Evolutionary conservation across 2,797 vertebrate species (phyloP).

Genomic region (Tinamus major): DNA sequence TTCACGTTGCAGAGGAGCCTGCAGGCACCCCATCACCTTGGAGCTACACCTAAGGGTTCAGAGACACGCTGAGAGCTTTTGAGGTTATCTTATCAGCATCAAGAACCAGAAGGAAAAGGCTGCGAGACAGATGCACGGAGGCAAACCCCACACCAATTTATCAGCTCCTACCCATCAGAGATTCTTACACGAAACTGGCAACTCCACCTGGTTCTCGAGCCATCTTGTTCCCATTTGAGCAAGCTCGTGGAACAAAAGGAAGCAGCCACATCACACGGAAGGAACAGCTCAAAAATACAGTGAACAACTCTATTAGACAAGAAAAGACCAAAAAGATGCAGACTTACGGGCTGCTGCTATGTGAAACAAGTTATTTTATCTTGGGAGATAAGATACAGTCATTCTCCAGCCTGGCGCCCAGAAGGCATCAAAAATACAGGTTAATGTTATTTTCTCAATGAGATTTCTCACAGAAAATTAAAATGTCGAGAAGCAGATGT

Average conservation of each 20-base stretch:
- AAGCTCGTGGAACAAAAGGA: not conserved
- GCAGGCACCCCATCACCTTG: not conserved
- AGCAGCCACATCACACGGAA: not conserved
- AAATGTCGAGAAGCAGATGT: not conserved
- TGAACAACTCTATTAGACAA: constrained; percentile 5
- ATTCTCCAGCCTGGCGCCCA: not conserved
- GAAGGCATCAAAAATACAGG: not conserved
- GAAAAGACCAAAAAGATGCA: not conserved
- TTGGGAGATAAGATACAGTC: not conserved
- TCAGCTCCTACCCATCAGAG: not conserved
- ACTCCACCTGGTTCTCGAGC: not conserved
- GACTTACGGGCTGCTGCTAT: not conserved
- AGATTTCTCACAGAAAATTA: not conserved
- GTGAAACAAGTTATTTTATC: not conserved
- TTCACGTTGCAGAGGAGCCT: not conserved
- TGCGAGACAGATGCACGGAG: not conserved
- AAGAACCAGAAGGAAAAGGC: not conserved
- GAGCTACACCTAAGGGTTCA: not conserved
- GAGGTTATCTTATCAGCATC: not conserved
- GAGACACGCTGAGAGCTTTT: not conserved
- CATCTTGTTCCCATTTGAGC: not conserved
- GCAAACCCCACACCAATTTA: not conserved
- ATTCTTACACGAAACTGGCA: not conserved
- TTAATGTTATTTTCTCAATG: accelerated
- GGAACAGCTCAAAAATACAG: not conserved